These are phyloP conservation scores for Teleogryllus occipitalis DNA, from an alignment of 1,140 invertebrate species.

Conservation along the genomic window DNA sequence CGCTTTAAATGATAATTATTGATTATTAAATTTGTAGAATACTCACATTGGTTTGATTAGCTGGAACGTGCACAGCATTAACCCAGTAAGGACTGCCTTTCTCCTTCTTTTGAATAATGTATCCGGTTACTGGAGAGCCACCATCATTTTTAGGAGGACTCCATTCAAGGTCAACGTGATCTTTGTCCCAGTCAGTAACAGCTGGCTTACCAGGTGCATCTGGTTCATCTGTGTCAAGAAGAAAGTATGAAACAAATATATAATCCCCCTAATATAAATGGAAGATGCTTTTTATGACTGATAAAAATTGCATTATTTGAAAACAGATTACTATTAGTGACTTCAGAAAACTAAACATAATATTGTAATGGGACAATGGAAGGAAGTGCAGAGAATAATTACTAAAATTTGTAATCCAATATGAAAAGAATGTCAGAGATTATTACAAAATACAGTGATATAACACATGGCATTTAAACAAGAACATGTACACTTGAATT, in stretches of 20 bases:
- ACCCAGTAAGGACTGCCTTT: slow-evolving; percentile 84
- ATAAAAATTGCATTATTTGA: too few species aligned
- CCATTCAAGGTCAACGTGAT: slow-evolving; percentile 88
- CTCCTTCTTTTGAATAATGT: slow-evolving; percentile 93
- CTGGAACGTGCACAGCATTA: slow-evolving; percentile 78
- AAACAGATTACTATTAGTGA: too few species aligned
- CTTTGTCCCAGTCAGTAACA: slow-evolving; percentile 85
- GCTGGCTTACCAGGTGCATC: slow-evolving; percentile 81
- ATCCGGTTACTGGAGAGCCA: slow-evolving; percentile 85
- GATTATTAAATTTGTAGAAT: not conserved
- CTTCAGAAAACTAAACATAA: too few species aligned
- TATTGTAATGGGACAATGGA: too few species aligned
- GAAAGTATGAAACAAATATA: not conserved
- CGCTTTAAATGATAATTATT: too few species aligned
- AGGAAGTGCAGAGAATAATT: too few species aligned
- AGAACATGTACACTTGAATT: too few species aligned
- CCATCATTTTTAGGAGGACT: slow-evolving; percentile 76
- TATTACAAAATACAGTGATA: too few species aligned
- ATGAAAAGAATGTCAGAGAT: too few species aligned
- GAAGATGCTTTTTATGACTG: not conserved
- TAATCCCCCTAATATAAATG: not conserved
- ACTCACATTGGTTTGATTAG: slow-evolving; percentile 58
- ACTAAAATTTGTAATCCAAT: too few species aligned
- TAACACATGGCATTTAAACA: too few species aligned
- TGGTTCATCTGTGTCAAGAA: slow-evolving; percentile 63